Base-by-base conservation (phyloP, 2,888 invertebrate genomes). In the Tetramorium bicarinatum region DNA sequence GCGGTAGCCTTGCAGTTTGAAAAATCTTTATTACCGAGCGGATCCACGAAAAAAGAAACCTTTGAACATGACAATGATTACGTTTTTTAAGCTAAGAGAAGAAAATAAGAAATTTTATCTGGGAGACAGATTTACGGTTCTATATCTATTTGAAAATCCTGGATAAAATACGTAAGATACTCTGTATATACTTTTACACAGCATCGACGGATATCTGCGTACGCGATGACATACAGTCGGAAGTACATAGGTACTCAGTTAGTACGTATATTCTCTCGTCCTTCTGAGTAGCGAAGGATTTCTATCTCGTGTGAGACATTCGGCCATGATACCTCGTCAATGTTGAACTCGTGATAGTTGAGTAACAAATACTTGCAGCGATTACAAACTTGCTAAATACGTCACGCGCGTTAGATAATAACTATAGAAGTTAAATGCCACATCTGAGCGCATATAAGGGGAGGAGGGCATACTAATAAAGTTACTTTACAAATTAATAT, bases 1-100 rank as follows among this genome's bases (percentile, higher is more conserved):
- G 71, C 38, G 62, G 64, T 49, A 59, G 29, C 47, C n/a, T 80
- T 44, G 44, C 38, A 61, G n/a, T 54, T 79, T 52, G 38, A 72
- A 71, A 67, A 74, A 84, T n/a, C 71, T 72, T 66, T 83, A 69
- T 52, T 72, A 13, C 34, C 9, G 21, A 7, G 34, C 49, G 29
- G 34, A 21, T 41, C 41, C 25, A 25, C 3, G 11, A 79, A 8
- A 44, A 47, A 62, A 79, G 6, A 34, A 34, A 71, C 15, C 2
- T 15, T 49, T 3, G 9, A 49, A 9, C 18, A 15, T 52, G 13
- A 41, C 2, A 25, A 59, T 38, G 21, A 64, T 66, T 25, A 66
- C 47, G 34, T 25, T 25, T 62, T 25, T 29, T 18, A 11, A 47
- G 2, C 25, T 56, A 49, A 41, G 11, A 72, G 21, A 38, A 15